Evolutionary conservation across 2,113 vertebrate species (phyloP).

Genomic region (Arothron firmamentum): DNA sequence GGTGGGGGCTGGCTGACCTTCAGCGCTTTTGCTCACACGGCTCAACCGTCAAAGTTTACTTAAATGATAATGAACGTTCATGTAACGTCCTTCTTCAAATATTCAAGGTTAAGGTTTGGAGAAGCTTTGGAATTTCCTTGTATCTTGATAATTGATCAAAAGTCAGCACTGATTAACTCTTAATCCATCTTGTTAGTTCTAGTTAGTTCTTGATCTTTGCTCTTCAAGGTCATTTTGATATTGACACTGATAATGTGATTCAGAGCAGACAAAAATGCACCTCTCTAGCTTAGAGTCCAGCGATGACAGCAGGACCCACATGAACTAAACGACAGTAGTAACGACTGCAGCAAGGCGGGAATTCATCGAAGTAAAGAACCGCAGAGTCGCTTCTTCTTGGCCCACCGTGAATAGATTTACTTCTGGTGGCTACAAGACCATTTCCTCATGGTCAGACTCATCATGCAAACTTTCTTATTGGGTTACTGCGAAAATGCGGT

Average conservation of each 20-base stretch:
- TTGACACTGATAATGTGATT: too few species aligned
- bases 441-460: constrained; percentile 14
- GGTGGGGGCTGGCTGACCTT: constrained; percentile 44
- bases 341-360: background rate
- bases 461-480: constrained; percentile 37
- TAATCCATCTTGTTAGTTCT: too few species aligned
- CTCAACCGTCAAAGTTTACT: background rate
- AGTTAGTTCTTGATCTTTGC: too few species aligned
- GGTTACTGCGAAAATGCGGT: constrained; percentile 29
- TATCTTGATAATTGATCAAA: too few species aligned
- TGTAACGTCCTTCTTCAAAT: too few species aligned
- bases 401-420: constrained; percentile 8
- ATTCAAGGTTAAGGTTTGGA: too few species aligned
- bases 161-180: too few species aligned
- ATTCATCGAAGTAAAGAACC: constrained; percentile 2
- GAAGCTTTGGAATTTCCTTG: too few species aligned
- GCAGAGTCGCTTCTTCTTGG: background rate
- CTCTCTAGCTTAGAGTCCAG: too few species aligned
- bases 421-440: background rate
- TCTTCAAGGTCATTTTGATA: too few species aligned
- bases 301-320: background rate
- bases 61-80: too few species aligned
- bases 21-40: constrained; percentile 61
- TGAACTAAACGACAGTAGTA: background rate
- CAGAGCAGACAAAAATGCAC: too few species aligned